A percentile compares a stretch with the other conserved stretches of the same genome.
phyloP scores from a whole-genome alignment of 2,797 vertebrate species.

The Coreius guichenoti region DNA sequence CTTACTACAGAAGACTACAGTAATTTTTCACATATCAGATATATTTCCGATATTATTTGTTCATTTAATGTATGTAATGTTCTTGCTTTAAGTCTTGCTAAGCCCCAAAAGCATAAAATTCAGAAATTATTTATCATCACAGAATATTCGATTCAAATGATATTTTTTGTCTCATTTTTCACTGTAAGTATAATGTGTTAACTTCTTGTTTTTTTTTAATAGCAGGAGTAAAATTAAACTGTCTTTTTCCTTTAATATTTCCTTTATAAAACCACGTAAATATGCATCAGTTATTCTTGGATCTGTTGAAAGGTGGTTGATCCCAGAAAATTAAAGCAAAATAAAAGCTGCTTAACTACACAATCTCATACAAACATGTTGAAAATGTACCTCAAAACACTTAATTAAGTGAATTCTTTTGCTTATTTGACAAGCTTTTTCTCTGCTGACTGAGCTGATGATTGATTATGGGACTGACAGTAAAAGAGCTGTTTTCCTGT shows the following conservation, averaged over 20 bases:
- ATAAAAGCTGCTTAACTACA: slow-evolving; percentile 24
- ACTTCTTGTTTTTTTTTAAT: background rate
- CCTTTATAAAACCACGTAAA: background rate
- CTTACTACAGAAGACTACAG: too few species aligned
- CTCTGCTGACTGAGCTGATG: background rate
- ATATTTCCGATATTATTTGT: too few species aligned
- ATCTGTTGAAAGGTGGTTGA: slow-evolving; percentile 17
- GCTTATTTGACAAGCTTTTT: slow-evolving; percentile 9
- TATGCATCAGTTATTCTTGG: background rate
- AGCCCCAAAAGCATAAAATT: background rate
- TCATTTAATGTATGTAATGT: background rate
- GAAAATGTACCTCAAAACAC: background rate
- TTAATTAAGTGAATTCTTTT: background rate
- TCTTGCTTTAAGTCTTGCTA: background rate
- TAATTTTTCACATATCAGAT: background rate
- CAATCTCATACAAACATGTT: background rate
- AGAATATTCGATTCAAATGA: background rate
- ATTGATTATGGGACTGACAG: slow-evolving; percentile 30
- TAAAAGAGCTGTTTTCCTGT: slow-evolving; percentile 35
- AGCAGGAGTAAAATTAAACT: background rate
- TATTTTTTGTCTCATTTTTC: background rate
- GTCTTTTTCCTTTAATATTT: background rate
- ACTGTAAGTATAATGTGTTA: background rate
- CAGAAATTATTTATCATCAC: too few species aligned
- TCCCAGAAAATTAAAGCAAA: slow-evolving; percentile 12